Percentiles rank a stretch among this genome's conserved stretches.
phyloP scores from a whole-genome alignment of 2,888 invertebrate genomes.

The Lithophane semibrunnea region DNA sequence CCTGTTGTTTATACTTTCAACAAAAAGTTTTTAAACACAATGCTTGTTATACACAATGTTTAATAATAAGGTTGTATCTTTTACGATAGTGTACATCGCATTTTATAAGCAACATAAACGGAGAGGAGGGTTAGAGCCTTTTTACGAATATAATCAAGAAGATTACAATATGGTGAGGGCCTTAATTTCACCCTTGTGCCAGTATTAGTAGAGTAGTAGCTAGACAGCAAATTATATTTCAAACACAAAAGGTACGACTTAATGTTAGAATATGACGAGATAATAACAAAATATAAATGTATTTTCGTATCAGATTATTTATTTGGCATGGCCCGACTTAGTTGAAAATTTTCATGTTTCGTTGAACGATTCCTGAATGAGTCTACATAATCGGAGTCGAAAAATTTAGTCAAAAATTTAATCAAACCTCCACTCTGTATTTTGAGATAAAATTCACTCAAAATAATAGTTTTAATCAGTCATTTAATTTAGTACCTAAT shows the following conservation, averaged over 20 bases:
- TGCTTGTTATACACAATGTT: slow-evolving; percentile 7
- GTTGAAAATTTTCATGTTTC: not conserved
- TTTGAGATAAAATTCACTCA: not conserved
- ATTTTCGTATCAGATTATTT: slow-evolving; percentile 2
- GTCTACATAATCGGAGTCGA: too few species aligned
- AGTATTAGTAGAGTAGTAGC: slow-evolving; percentile 2
- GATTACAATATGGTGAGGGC: not conserved
- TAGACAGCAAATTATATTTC: slow-evolving; percentile 30
- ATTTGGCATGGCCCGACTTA: too few species aligned
- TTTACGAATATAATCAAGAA: slow-evolving; percentile 33
- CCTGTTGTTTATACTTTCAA: not conserved
- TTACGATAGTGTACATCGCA: slow-evolving; percentile 4
- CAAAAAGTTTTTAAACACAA: not conserved
- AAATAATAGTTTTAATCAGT: not conserved
- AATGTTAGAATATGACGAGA: slow-evolving; percentile 6
- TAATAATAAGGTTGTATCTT: slow-evolving; percentile 23
- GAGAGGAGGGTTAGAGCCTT: slow-evolving; percentile 10
- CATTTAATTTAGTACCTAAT: too few species aligned
- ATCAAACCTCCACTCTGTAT: not conserved
- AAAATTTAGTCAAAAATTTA: too few species aligned
- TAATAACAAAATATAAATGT: not conserved
- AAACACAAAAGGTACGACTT: slow-evolving; percentile 12
- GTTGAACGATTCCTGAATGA: not conserved
- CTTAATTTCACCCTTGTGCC: slow-evolving; percentile 15
- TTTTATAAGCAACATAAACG: slow-evolving; percentile 21